Base-by-base conservation (phyloP, 2,797 vertebrate genomes). In the Coreius guichenoti region DNA sequence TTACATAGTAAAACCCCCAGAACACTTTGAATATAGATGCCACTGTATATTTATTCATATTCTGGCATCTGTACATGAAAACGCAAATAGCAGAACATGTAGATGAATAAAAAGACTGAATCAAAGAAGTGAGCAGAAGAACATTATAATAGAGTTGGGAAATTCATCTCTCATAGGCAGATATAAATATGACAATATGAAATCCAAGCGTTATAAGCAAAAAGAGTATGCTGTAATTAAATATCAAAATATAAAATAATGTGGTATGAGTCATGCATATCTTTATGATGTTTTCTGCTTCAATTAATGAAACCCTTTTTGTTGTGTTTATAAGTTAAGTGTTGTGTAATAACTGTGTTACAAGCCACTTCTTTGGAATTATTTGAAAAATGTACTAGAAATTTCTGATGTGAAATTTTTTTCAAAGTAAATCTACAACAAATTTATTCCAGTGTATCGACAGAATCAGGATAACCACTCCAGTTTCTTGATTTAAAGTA, bases 61-160 rank as follows among this genome's bases (percentile, higher is more conserved):
- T 47, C 81, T 67, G 56, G 16, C 49, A 73, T 85, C 29, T 72
- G 63, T n/a, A 80, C 67, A 84, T 77, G 72, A 51, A 77, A 79
- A 72, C 31, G 29, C 67, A 79, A 86, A 88, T 65, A 82, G 21
- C 49, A 68, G 70, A 82, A 77, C 74, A 3, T 74, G 85, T 45
- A 54, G 49, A 56, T 26, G 74, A 86, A 81, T 84, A 76, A 72
- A 82, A 82, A 81, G 67, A 43, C 70, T 33, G 45, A 68, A 54
- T 81, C 12, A 4, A 36, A 61, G 58, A 47, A 31, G 21, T 21
- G 29, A 61, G 56, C 1, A 13, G 31, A 19, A 36, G 21, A 75
- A 36, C 14, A 33, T 74, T 65, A 39, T 75, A 39, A 83, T 8
- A 26, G 56, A 83, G 21, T 47, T 67, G 29, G 21, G 8, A 54